Evolutionary conservation across 2,888 invertebrate genomes (phyloP), one percentile per base, ranked within the genome.

Genomic region (Stomorhina lunata): DNA sequence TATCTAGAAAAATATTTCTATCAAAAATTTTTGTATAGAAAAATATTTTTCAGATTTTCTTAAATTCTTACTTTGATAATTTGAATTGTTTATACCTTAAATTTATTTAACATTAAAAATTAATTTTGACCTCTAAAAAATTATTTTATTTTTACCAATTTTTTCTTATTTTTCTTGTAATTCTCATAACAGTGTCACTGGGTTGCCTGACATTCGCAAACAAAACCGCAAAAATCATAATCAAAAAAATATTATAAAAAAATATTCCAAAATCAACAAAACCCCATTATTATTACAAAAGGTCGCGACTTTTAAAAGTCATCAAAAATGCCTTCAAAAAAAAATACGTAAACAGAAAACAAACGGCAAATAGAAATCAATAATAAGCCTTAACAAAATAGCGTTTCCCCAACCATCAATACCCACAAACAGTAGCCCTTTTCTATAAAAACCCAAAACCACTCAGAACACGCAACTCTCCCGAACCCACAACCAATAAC

Each of bases 211-310:
- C 43, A 61, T 37, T 32, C 32, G 48, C 55, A 59, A 34, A 27
- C 29, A 66, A 72, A 77, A 72, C 71, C 71, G 27, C 76, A 81
- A 72, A 76, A 78, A 6, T 32, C 40, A 61, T 68, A 50, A 50
- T 25, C 10, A 25, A 50, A 50, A 50, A 40, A 40, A n/a, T 10
- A 10, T n/a, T n/a, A n/a, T n/a, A n/a, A n/a, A 40, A 6, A 40
- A 6, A 40, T 40, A 25, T 50, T 50, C 32, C 32, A 6, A 6
- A 25, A 50, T 50, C 12, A 50, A 32, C 29, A 57, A 57, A 29
- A 15, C 17, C 43, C n/a, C 1, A 17, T 17, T 43, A 6, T 43
- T 17, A 15, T 10, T 5, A 29, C 10, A 22, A 72, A 72, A 66
- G 48, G 40, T 59, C 50, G 57, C 65, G 50, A 40, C 22, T 37